Percentiles rank a stretch among this genome's conserved stretches.
Conservation (phyloP, 1,140 invertebrate genomes). For the Apis mellifera region Amel_HAv3.1 CM009940.2:2445001-2445500, state of each 20-base stretch:
- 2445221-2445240: not conserved
- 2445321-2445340: slow-evolving; percentile 22
- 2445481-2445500: slow-evolving; percentile 19
- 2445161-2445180: not conserved
- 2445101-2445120: slow-evolving; percentile 42
- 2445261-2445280: slow-evolving; percentile 23
- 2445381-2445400: slow-evolving; percentile 60
- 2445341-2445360: slow-evolving; percentile 33
- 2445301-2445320: slow-evolving; percentile 15
- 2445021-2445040: slow-evolving; percentile 52
- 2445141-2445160: slow-evolving; percentile 29
- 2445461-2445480: slow-evolving; percentile 51
- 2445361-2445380: slow-evolving; percentile 60
- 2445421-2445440: slow-evolving; percentile 66
- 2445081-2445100: slow-evolving; percentile 7
- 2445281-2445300: slow-evolving; percentile 39
- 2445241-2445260: slow-evolving; percentile 5
- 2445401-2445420: slow-evolving; percentile 66
- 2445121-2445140: slow-evolving; percentile 39
- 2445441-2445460: slow-evolving; percentile 51
- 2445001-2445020: slow-evolving; percentile 48
- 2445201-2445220: not conserved
- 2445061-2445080: slow-evolving; percentile 45
- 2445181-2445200: not conserved
- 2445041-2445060: slow-evolving; percentile 46